phyloP scores from a whole-genome alignment of 2,797 vertebrate species.

The Oreochromis mossambicus region DNA sequence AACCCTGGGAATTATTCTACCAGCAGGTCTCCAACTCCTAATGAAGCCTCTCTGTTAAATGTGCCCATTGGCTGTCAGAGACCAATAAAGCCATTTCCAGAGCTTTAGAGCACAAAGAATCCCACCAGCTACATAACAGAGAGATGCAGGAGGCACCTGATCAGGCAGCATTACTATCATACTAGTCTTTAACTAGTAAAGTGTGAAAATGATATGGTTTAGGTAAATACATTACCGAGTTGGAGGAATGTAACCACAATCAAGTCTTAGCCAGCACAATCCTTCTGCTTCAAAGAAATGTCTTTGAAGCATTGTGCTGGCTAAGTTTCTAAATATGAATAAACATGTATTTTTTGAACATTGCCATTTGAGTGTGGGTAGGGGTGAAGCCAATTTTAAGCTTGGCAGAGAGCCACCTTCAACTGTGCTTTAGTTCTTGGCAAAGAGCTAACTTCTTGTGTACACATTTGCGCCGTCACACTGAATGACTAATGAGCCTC shows the following conservation, averaged over 20 bases:
- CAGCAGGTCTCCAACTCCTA: not conserved
- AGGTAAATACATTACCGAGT: not conserved
- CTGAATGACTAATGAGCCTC: slow-evolving; percentile 58
- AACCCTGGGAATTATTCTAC: not conserved
- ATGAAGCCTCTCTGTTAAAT: not conserved
- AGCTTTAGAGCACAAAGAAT: not conserved
- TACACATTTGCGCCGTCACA: slow-evolving; percentile 53
- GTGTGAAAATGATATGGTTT: not conserved
- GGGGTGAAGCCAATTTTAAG: slow-evolving; percentile 22
- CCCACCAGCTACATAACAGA: not conserved
- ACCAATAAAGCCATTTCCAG: not conserved
- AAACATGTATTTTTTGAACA: not conserved
- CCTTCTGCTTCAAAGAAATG: not conserved
- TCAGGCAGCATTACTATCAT: not conserved
- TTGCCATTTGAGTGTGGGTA: not conserved
- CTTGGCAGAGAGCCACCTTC: slow-evolving; percentile 17
- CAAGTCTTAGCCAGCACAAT: not conserved
- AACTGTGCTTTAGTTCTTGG: slow-evolving; percentile 35
- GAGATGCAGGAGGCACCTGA: not conserved
- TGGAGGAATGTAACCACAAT: not conserved
- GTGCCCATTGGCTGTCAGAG: not conserved
- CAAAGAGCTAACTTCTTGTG: slow-evolving; percentile 53
- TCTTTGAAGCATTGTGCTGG: not conserved
- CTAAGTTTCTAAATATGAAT: not conserved
- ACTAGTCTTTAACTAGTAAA: not conserved